These are phyloP conservation scores for Thumatha senex DNA, from an alignment of 2,888 invertebrate genomes.

Conservation along the genomic window DNA sequence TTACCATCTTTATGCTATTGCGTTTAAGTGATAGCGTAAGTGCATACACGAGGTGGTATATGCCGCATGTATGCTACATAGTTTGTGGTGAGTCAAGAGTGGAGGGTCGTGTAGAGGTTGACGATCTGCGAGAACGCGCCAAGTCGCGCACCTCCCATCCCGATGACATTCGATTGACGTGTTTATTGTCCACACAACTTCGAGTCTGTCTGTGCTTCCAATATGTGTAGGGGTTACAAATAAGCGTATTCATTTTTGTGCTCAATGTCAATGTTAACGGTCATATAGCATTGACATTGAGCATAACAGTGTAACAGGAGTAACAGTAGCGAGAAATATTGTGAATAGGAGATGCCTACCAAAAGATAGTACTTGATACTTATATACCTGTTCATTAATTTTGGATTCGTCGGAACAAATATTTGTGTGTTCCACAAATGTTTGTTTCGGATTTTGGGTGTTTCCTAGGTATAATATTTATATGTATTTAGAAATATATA, in stretches of 20 bases:
- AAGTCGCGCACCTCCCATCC: constrained; percentile 56
- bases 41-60: constrained; percentile 21
- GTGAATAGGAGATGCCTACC: background rate
- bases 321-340: too few relatives aligned
- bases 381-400: too few relatives aligned
- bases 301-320: too few relatives aligned
- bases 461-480: too few relatives aligned
- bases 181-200: constrained; percentile 54
- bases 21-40: constrained; percentile 40
- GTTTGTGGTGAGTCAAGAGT: constrained; percentile 33
- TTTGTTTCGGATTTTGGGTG: too few relatives aligned
- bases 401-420: too few relatives aligned
- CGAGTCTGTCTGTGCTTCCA: constrained; percentile 34
- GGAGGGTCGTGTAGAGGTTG: constrained; percentile 64
- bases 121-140: constrained; percentile 75
- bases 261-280: too few relatives aligned
- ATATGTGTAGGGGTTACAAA: constrained; percentile 12
- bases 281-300: too few relatives aligned
- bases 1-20: constrained; percentile 50
- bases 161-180: constrained; percentile 64
- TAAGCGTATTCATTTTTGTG: background rate
- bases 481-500: too few relatives aligned
- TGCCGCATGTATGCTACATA: constrained; percentile 11
- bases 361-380: too few relatives aligned
- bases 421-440: too few relatives aligned